Conservation (phyloP, 1,140 invertebrate genomes). For the Hylaeus volcanicus region DNA sequence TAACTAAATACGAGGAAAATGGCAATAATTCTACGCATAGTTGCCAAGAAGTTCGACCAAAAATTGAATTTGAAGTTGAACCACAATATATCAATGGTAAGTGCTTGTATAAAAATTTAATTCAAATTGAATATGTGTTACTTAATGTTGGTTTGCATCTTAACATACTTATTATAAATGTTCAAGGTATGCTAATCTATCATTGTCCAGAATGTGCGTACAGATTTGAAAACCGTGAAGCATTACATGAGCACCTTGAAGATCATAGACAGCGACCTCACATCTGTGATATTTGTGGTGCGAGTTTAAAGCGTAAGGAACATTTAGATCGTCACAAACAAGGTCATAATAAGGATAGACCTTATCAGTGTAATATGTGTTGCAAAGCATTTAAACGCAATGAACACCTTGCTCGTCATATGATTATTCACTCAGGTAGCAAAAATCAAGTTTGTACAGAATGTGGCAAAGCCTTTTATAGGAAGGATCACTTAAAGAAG, state of each 20-base stretch:
- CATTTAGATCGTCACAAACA: constrained; percentile 88
- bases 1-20: constrained; percentile 74
- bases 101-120: neutral
- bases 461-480: constrained; percentile 83
- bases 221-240: constrained; percentile 75
- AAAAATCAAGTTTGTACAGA: constrained; percentile 83
- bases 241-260: constrained; percentile 76
- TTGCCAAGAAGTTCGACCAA: constrained; percentile 68
- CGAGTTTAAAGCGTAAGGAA: constrained; percentile 91
- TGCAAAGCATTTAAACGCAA: constrained; percentile 82
- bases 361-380: constrained; percentile 81
- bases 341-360: constrained; percentile 81
- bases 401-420: constrained; percentile 81
- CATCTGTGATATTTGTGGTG: constrained; percentile 82
- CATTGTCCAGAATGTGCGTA: constrained; percentile 79
- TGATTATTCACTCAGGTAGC: constrained; percentile 81
- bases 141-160: neutral
- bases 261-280: constrained; percentile 78
- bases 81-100: constrained; percentile 76
- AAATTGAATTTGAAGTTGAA: constrained; percentile 75
- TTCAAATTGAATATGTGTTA: neutral
- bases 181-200: constrained; percentile 71
- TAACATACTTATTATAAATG: constrained; percentile 2
- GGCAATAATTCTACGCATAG: constrained; percentile 70
- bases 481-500: constrained; percentile 83